Evolutionary conservation across 1,140 invertebrate species (phyloP), one percentile per base, ranked within the genome.

Genomic region (Scaptodrosophila lebanonensis): DNA sequence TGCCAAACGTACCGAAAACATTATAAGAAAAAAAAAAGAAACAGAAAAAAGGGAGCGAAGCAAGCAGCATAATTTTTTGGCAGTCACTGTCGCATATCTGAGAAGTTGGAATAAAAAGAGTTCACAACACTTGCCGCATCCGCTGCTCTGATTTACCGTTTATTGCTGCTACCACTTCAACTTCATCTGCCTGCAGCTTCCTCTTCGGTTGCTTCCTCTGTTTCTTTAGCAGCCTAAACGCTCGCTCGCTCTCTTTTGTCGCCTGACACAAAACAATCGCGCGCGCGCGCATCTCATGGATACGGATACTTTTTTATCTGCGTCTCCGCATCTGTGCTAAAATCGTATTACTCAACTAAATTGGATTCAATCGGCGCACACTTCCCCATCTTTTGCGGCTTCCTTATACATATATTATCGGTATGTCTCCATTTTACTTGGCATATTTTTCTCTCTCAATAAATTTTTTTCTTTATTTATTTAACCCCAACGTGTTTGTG

Each of bases 91-190:
- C n/a, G n/a, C n/a, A n/a, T n/a, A n/a, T n/a, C n/a, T n/a, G n/a
- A n/a, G n/a, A n/a, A n/a, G n/a, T n/a, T n/a, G n/a, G n/a, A n/a
- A n/a, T n/a, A n/a, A n/a, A n/a, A n/a, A n/a, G n/a, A n/a, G n/a
- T n/a, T n/a, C n/a, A n/a, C n/a, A n/a, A n/a, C n/a, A n/a, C n/a
- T n/a, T n/a, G n/a, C n/a, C 25, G 32, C 12, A 20, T 45, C 32
- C 43, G 25, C 12, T 63, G 69, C 75, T 68, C 68, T 73, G 72
- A 76, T 77, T 79, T 79, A 73, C 54, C 44, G 59, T 73, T 61
- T 51, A 77, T 56, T 62, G 17, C 30, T 54, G 56, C 69, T 68
- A 58, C 51, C 33, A 7, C 17, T 25, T n/a, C 16, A 40, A 17
- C 48, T 43, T 30, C 44, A 22, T 51, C 49, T 39, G 33, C 35